These are phyloP conservation scores for Sakesphorus luctuosus DNA, from an alignment of 2,113 vertebrate genomes.

Conservation along the genomic window DNA sequence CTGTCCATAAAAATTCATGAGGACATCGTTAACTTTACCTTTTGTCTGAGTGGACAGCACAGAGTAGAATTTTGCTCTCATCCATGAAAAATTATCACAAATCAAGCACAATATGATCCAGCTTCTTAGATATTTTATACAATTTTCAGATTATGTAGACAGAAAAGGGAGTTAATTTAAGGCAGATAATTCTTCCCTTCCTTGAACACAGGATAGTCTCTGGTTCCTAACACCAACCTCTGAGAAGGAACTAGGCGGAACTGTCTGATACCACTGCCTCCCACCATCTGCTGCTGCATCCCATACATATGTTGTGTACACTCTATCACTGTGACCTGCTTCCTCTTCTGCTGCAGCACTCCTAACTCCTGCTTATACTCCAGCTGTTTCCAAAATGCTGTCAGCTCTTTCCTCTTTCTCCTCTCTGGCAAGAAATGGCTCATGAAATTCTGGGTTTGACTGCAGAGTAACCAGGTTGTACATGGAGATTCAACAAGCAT, in stretches of 20 bases:
- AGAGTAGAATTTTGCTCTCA: background rate
- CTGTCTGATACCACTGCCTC: background rate
- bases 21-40: background rate
- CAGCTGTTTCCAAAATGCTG: background rate
- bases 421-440: background rate
- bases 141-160: background rate
- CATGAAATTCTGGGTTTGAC: background rate
- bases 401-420: background rate
- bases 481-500: background rate
- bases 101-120: accelerated
- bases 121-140: background rate
- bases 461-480: background rate
- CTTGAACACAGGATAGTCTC: background rate
- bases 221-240: background rate
- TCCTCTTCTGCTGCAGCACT: background rate
- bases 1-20: background rate
- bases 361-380: background rate
- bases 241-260: background rate
- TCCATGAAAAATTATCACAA: accelerated
- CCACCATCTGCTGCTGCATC: background rate
- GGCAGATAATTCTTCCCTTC: background rate
- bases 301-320: background rate
- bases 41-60: background rate
- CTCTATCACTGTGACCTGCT: background rate
- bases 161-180: background rate